Percentiles rank a stretch among this genome's conserved stretches.
These are phyloP conservation scores for Galbula dea DNA, from an alignment of 2,113 vertebrate genomes.

Conservation along the genomic window DNA sequence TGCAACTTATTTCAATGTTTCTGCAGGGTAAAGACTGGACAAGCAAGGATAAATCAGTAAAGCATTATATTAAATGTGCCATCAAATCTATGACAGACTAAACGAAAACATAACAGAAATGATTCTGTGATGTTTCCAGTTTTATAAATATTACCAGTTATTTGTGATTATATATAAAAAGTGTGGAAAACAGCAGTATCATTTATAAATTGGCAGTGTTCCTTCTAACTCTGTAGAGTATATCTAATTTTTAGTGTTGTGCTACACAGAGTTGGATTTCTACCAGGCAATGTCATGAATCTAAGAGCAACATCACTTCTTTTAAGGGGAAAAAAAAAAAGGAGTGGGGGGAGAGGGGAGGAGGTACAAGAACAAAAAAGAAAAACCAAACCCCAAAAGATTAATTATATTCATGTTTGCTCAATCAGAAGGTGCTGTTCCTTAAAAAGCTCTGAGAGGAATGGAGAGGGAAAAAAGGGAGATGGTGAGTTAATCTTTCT, in stretches of 20 bases:
- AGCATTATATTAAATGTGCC: neutral
- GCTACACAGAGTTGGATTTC: neutral
- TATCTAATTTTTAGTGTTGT: neutral
- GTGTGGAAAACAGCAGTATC: neutral
- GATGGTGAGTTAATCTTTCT: neutral
- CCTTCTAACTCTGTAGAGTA: neutral
- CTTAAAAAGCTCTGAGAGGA: neutral
- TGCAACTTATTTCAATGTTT: neutral
- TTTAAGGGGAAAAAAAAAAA: neutral
- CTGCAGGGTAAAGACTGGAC: neutral
- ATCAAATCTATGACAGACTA: neutral
- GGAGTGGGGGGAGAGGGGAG: too few relatives aligned
- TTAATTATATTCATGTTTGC: neutral
- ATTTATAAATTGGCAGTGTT: slow-evolving; percentile 12
- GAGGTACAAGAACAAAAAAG: neutral
- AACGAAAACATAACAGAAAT: neutral
- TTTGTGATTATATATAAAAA: neutral
- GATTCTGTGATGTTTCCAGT: neutral
- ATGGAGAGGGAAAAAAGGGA: neutral
- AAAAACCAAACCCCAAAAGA: neutral
- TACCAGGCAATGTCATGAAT: neutral
- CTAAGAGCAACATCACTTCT: neutral
- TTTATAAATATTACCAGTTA: neutral
- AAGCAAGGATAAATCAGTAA: neutral
- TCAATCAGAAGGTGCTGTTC: neutral